These are phyloP conservation scores for Graphium colonna DNA, from an alignment of 2,888 invertebrate genomes.

Conservation along the genomic window DNA sequence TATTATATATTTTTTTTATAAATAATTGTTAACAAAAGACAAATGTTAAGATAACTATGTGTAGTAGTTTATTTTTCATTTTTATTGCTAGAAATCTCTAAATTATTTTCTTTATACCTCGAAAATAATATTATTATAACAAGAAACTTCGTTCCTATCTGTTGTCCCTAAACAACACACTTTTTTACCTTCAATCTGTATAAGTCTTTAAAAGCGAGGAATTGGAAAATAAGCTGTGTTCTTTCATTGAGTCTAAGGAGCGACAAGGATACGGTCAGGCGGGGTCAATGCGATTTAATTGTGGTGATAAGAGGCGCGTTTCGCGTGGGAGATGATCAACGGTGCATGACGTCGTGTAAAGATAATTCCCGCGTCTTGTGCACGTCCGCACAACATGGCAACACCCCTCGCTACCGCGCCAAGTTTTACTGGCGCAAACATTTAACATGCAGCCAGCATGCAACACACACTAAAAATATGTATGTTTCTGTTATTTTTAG, in stretches of 20 bases:
- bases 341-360: conserved; percentile 49
- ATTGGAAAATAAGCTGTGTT: conserved; percentile 18
- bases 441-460: background rate
- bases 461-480: too few species aligned
- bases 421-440: conserved; percentile 21
- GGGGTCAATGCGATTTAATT: conserved; percentile 63
- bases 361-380: conserved; percentile 50
- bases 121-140: too few species aligned
- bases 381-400: conserved; percentile 31
- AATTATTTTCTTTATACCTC: too few species aligned
- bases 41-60: too few species aligned
- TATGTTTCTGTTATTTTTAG: too few species aligned
- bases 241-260: conserved; percentile 36
- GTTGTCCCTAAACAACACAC: too few species aligned
- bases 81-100: too few species aligned
- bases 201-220: background rate
- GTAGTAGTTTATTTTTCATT: too few species aligned
- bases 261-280: conserved; percentile 42
- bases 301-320: conserved; percentile 52
- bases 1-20: too few species aligned
- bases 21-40: too few species aligned
- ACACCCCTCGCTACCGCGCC: conserved; percentile 12
- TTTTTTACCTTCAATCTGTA: background rate
- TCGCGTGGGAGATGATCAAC: conserved; percentile 54
- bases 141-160: too few species aligned